A percentile compares a stretch with the other conserved stretches of the same genome.
phyloP scores from a whole-genome alignment of 2,113 vertebrate species.

The Seriola aureovittata region DNA sequence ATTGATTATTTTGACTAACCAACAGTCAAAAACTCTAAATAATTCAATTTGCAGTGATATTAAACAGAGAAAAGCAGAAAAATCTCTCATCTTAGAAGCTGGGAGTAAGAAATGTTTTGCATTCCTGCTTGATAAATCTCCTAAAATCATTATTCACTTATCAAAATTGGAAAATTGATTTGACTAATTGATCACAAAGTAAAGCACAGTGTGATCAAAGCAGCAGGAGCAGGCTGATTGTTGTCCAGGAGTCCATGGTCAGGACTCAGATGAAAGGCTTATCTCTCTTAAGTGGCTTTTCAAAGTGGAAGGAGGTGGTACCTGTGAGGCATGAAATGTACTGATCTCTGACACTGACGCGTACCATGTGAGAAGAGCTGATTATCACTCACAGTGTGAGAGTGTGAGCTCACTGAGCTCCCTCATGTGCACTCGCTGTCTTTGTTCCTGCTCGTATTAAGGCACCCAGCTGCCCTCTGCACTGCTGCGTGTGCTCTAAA shows the following conservation, averaged over 20 bases:
- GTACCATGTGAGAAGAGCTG: slow-evolving; percentile 52
- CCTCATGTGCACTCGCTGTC: slow-evolving; percentile 17
- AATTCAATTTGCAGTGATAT: background rate
- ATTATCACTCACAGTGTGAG: slow-evolving; percentile 54
- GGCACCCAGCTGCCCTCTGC: slow-evolving; percentile 15
- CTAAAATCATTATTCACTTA: no score
- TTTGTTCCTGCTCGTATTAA: slow-evolving; percentile 24
- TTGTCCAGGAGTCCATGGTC: background rate
- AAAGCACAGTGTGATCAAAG: background rate
- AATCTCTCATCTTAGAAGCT: background rate
- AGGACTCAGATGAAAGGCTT: slow-evolving; percentile 46
- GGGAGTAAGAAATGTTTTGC: no score
- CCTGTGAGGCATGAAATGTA: slow-evolving; percentile 36
- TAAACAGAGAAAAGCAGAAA: background rate
- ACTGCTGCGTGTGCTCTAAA: background rate
- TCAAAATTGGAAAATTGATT: no score
- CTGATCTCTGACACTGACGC: slow-evolving; percentile 44
- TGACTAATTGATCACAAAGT: no score
- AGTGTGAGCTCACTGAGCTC: slow-evolving; percentile 37
- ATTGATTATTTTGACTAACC: no score
- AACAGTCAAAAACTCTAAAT: background rate
- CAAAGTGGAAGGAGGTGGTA: slow-evolving; percentile 42
- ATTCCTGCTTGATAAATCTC: background rate
- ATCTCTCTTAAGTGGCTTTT: slow-evolving; percentile 64
- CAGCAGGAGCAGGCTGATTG: background rate